A percentile compares a stretch with the other conserved stretches of the same genome.
Conservation (phyloP, 2,113 vertebrate species). For the Bolborhynchus lineola region DNA sequence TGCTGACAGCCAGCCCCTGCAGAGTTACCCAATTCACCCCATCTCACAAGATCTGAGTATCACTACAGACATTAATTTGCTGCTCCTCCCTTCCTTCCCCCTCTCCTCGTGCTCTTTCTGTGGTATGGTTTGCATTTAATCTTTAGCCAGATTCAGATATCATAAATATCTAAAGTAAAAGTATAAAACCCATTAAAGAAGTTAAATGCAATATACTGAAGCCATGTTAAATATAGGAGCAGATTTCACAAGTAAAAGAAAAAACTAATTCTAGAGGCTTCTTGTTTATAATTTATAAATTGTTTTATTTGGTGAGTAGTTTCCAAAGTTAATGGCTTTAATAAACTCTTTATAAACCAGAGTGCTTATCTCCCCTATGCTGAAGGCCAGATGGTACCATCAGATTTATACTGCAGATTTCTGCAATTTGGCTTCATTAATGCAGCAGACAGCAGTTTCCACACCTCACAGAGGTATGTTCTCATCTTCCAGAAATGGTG, state of each 20-base stretch:
- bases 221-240: not conserved
- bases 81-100: not conserved
- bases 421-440: not conserved
- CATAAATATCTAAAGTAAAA: constrained; percentile 36
- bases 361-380: not conserved
- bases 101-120: not conserved
- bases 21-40: not conserved
- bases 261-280: not conserved
- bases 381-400: not conserved
- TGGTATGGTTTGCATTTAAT: constrained; percentile 36
- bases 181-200: not conserved
- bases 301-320: not conserved
- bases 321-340: not conserved
- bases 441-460: not conserved
- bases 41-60: constrained; percentile 11
- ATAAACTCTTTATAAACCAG: not conserved
- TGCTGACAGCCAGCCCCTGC: not conserved
- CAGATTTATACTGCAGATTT: not conserved
- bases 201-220: not conserved
- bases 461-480: constrained; percentile 19
- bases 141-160: constrained; percentile 4
- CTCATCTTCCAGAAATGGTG: not conserved
- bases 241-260: not conserved
- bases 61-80: constrained; percentile 19
- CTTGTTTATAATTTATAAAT: not conserved